Evolutionary conservation across 2,888 invertebrate genomes (phyloP), one percentile per base, ranked within the genome.

Genomic region (Ophonus ardosiacus): DNA sequence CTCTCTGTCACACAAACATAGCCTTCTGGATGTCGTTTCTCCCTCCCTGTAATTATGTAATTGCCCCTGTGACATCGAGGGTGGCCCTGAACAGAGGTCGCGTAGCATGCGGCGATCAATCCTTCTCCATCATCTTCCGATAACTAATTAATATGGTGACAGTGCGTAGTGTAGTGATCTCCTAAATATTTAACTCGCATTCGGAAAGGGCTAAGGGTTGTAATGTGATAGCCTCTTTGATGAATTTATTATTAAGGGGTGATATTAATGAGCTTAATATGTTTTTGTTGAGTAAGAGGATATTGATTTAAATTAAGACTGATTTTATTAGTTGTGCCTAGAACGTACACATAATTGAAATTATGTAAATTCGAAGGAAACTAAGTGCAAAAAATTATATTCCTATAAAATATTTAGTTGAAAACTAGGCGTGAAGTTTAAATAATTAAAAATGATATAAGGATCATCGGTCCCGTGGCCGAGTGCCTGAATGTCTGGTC

Each of bases 31-130:
- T 74, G 18, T 78, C 31, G 31, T 31, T 31, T 31, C 78, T 78
- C 78, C 31, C 78, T 51, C 56, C 21, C 56, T 78, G 74, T 84
- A 84, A 84, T 84, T 84, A 84, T 84, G 78, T 84, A 84, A 84
- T 84, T 84, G 78, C 78, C 85, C 85, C 78, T 31, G 85, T 71
- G 85, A 85, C 85, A 85, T 84, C 78, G 56, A 71, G 84, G 85
- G 80, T 51, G 80, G 86, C 88, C 88, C 88, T 89, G 87, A 74
- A 74, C 71, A 74, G 78, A 56, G 78, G 78, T 57, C 56, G 57
- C 78, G 24, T 86, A 87, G 88, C 90, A 89, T 78, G 78, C 88
- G 89, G 89, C 89, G 90, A 91, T 91, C 91, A 90, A 91, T 91
- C 91, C 89, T 90, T 90, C 90, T 90, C 90, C 89, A 88, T 89